phyloP scores from a whole-genome alignment of 2,888 invertebrate genomes.

The Gandaritis pyraliata region DNA sequence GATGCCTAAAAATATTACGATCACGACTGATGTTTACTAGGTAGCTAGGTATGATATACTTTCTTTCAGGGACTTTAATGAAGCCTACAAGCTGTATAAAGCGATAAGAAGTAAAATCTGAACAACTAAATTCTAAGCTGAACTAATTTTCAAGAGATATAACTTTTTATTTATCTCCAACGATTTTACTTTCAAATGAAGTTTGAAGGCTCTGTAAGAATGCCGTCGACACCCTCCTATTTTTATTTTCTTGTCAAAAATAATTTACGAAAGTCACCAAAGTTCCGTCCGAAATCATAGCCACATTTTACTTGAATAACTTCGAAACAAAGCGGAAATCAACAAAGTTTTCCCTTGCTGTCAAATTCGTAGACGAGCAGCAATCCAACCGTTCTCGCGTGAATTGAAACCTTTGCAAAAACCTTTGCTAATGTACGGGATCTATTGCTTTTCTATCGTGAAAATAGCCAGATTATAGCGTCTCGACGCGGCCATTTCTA shows the following conservation, averaged over 20 bases:
- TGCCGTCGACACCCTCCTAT: background rate
- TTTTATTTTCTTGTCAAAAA: constrained; percentile 3
- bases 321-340: constrained; percentile 15
- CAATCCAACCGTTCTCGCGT: background rate
- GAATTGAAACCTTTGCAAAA: background rate
- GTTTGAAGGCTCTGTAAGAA: background rate
- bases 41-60: too few relatives aligned
- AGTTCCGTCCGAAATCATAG: constrained; percentile 5
- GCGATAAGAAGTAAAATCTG: too few relatives aligned
- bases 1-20: too few relatives aligned
- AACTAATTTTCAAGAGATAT: background rate
- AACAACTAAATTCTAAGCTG: too few relatives aligned
- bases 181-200: constrained; percentile 1
- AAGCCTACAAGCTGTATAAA: too few relatives aligned
- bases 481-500: too few relatives aligned
- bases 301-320: constrained; percentile 8
- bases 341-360: constrained; percentile 16
- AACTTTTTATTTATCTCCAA: background rate
- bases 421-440: too few relatives aligned
- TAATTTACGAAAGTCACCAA: constrained; percentile 1
- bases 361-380: background rate
- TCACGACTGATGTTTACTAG: too few relatives aligned
- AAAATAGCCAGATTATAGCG: too few relatives aligned
- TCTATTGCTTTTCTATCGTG: too few relatives aligned
- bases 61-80: too few relatives aligned